These are phyloP conservation scores for Apodemia mormo DNA, from an alignment of 2,888 invertebrate species.

Conservation along the genomic window DNA sequence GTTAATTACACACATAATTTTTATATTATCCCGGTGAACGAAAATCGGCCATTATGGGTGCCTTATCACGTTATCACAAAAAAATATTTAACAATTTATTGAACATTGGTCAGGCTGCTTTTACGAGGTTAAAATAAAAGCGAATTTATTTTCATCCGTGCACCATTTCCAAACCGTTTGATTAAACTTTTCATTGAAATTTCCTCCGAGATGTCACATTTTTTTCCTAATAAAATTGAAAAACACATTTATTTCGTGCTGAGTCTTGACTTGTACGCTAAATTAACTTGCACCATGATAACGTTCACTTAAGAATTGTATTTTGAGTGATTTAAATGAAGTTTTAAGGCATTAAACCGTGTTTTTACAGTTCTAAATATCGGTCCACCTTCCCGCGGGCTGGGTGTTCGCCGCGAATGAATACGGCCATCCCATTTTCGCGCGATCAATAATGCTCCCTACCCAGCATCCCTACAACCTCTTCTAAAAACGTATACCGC, in stretches of 20 bases:
- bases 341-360: conserved; percentile 63
- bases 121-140: neutral
- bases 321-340: conserved; percentile 54
- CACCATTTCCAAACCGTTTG: conserved; percentile 29
- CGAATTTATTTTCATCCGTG: conserved; percentile 5
- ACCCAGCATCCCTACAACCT: conserved; percentile 77
- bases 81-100: conserved; percentile 27
- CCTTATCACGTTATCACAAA: conserved; percentile 20
- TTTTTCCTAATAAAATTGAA: conserved; percentile 28
- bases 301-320: conserved; percentile 38
- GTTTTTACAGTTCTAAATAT: conserved; percentile 66
- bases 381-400: conserved; percentile 72
- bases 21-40: conserved; percentile 60
- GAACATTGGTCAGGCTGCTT: neutral
- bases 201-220: conserved; percentile 47
- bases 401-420: conserved; percentile 75
- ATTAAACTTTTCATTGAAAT: conserved; percentile 39
- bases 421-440: conserved; percentile 77
- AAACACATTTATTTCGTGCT: neutral
- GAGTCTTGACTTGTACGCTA: neutral
- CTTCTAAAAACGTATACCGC: conserved; percentile 51
- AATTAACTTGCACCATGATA: neutral
- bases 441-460: conserved; percentile 82
- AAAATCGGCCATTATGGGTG: conserved; percentile 60
- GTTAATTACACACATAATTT: conserved; percentile 51